These are phyloP conservation scores for Microtus richardsoni DNA, from an alignment of 2,113 vertebrate genomes.

Conservation along the genomic window DNA sequence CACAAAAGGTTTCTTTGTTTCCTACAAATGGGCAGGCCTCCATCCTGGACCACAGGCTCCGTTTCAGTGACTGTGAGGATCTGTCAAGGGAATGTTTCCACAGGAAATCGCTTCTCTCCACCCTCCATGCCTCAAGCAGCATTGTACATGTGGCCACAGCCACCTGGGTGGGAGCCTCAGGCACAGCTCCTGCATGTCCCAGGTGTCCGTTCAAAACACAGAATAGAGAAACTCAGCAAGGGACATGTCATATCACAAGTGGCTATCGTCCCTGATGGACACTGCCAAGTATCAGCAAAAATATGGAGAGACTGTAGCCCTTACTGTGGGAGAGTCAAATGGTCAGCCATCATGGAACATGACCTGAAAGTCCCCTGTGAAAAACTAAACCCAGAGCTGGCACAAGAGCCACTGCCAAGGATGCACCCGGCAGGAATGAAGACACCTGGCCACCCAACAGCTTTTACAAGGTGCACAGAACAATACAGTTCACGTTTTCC, in stretches of 20 bases:
- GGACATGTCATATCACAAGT: rapidly evolving
- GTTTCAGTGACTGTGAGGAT: background rate
- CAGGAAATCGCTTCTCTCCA: background rate
- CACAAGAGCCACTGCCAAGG: rapidly evolving
- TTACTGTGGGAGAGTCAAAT: rapidly evolving
- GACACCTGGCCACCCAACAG: rapidly evolving
- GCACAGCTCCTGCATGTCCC: background rate
- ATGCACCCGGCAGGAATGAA: rapidly evolving
- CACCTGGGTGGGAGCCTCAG: background rate
- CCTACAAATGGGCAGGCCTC: rapidly evolving
- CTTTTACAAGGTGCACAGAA: rapidly evolving
- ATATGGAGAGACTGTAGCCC: rapidly evolving
- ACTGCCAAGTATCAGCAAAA: rapidly evolving
- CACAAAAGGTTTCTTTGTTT: background rate
- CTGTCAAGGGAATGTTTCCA: background rate
- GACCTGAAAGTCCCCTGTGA: rapidly evolving
- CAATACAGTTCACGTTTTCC: rapidly evolving
- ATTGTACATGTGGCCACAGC: rapidly evolving
- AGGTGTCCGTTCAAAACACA: background rate
- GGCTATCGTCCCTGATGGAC: rapidly evolving
- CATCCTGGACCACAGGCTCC: background rate
- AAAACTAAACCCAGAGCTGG: rapidly evolving
- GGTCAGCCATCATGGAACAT: rapidly evolving
- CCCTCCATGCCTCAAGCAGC: too few relatives aligned
- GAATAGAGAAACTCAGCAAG: too few relatives aligned